Base-by-base conservation (phyloP, 2,797 vertebrate genomes). In the Gymnocypris eckloni region DNA sequence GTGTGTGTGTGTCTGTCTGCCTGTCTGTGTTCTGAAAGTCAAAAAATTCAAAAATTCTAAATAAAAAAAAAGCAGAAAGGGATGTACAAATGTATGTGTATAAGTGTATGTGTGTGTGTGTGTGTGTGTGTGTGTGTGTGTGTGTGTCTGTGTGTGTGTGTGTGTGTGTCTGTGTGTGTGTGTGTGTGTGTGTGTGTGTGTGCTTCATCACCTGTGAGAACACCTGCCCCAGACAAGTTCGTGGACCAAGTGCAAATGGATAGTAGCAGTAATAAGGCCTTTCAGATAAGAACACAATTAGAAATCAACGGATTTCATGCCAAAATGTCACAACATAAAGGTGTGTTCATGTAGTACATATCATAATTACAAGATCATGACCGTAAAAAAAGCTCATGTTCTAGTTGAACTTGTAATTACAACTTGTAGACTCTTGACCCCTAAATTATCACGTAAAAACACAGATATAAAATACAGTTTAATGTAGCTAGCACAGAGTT, bases 231-330 rank as follows among this genome's bases (percentile, higher is more conserved):
- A 98, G 95, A 82, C 98, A 98, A 41, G 96, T 93, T 1, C 97
- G 96, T 28, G 96, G 96, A 1, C 97, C 97, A 69, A 99, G 92
- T 1, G 96, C 91, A 91, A 99, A 99, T 1, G 97, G 97, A 86
- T 94, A 98, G 91, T 98, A 97, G 89, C 95, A 96, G 91, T 95
- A 98, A 86, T 97, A 95, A 0, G 97, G 97, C 92, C 97, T 99
- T 75, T 1, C 1, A 89, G 76, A 64, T 43, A 64, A 64, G 11
- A 75, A 73, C 4, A 83, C 15, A 69, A 69, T 20, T 39, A 20
- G 2, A 61, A 16, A 71, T 66, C 6, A 39, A 3, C 16, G 1
- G 28, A 22, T 37, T 39, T 56, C 0, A 43, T 61, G 67, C n/a
- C 13, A 39, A 41, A n/a, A 70, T 71, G 15, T 48, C 15, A 18